Conservation (phyloP, 2,888 invertebrate genomes). For the Arctia plantaginis region DNA sequence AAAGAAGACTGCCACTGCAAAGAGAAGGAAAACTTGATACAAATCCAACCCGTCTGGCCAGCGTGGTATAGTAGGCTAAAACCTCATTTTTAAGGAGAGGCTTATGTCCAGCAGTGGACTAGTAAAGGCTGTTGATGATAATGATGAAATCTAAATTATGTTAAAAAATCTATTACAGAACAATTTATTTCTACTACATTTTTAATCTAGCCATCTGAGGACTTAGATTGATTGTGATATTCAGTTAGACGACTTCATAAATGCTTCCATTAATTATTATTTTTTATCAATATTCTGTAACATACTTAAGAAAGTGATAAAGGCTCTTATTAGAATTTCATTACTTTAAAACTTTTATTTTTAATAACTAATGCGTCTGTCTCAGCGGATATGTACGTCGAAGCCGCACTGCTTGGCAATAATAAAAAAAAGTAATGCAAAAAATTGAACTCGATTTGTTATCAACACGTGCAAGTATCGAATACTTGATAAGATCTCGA, state of each 20-base stretch:
- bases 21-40: too few relatives aligned
- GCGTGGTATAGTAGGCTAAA: too few relatives aligned
- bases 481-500: slow-evolving; percentile 58
- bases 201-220: not conserved
- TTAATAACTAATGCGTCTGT: not conserved
- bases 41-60: too few relatives aligned
- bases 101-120: too few relatives aligned
- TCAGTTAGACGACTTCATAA: not conserved
- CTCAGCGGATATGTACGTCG: not conserved
- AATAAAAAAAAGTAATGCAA: slow-evolving; percentile 22
- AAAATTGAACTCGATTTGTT: slow-evolving; percentile 55
- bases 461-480: slow-evolving; percentile 59
- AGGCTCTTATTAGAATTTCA: not conserved
- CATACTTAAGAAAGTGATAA: not conserved
- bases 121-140: too few relatives aligned
- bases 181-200: not conserved
- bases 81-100: too few relatives aligned
- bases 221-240: too few relatives aligned
- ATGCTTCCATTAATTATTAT: not conserved
- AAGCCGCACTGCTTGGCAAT: not conserved
- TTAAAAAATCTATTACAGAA: too few relatives aligned
- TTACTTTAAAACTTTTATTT: not conserved
- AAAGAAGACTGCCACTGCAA: too few relatives aligned
- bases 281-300: not conserved
- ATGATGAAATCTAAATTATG: too few relatives aligned